Conservation (phyloP, 92 coral and sea anemone species). For the Epizoanthus stellaris region DNA sequence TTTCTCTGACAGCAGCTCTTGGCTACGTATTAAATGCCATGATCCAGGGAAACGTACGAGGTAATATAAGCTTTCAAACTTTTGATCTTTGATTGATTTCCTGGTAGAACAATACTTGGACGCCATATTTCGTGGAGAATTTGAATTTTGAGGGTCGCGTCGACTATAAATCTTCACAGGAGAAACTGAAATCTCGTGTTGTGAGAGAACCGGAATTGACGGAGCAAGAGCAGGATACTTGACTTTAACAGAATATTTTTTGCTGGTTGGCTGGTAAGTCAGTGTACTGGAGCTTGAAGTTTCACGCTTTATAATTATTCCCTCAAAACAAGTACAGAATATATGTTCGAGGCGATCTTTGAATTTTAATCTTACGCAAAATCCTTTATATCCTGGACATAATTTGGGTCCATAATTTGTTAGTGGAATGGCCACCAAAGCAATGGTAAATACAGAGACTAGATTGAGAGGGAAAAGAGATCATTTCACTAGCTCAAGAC, state of each 20-base stretch:
- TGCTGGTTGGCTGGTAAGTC: not conserved
- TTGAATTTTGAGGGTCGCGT: conserved; percentile 26
- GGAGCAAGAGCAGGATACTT: conserved; percentile 6
- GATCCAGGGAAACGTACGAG: conserved; percentile 10
- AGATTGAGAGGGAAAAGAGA: conserved; percentile 62
- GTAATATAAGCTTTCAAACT: not conserved
- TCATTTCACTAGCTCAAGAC: conserved; percentile 44
- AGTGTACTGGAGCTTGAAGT: not conserved
- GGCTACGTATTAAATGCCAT: conserved; percentile 22
- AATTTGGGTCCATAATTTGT: not conserved
- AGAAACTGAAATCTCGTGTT: conserved; percentile 20
- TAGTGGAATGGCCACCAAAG: conserved; percentile 64
- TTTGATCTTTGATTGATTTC: conserved; percentile 15
- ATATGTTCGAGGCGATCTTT: not conserved
- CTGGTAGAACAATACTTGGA: conserved; percentile 35
- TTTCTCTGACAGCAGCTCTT: conserved; percentile 9
- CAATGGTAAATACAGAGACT: conserved; percentile 59
- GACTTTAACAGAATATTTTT: not conserved
- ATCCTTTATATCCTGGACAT: not conserved
- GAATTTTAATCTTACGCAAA: conserved; percentile 9
- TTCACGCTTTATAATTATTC: too few species aligned
- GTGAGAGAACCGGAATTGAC: conserved; percentile 34
- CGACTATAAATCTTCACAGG: not conserved
- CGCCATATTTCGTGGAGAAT: conserved; percentile 43
- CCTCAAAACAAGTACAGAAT: not conserved